These are phyloP conservation scores for Pollachius pollachius DNA, from an alignment of 2,113 vertebrate species.

Conservation along the genomic window DNA sequence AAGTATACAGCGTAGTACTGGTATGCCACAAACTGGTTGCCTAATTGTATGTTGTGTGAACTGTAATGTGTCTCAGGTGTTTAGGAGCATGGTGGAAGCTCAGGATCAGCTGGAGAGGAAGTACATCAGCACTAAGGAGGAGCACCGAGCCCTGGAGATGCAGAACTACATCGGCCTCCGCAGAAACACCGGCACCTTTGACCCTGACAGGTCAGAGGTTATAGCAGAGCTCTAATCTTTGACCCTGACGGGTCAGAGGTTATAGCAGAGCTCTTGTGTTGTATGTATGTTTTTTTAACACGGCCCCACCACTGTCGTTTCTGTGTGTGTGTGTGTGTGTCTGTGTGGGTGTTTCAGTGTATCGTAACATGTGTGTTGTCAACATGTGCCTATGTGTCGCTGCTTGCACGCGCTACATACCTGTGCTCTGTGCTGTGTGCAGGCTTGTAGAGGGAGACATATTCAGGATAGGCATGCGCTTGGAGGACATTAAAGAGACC, in stretches of 20 bases:
- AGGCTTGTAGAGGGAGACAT: constrained; percentile 86
- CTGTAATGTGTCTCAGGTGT: constrained; percentile 62
- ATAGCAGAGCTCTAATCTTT: neutral
- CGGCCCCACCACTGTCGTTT: neutral
- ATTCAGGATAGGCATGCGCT: constrained; percentile 81
- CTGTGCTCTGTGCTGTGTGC: constrained; percentile 10
- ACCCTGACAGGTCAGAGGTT: constrained; percentile 80
- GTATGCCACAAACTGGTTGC: neutral
- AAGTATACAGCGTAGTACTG: no score
- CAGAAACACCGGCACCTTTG: constrained; percentile 75
- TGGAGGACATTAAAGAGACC: constrained; percentile 83
- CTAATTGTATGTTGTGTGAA: neutral
- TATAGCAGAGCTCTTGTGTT: no score
- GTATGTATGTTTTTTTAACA: neutral
- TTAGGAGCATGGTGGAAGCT: constrained; percentile 78
- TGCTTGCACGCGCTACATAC: no score
- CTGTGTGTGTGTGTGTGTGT: neutral
- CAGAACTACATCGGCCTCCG: constrained; percentile 73
- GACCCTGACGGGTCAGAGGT: no score
- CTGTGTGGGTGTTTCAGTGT: neutral
- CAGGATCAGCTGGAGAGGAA: constrained; percentile 82
- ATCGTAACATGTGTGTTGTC: no score
- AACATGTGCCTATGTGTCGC: constrained; percentile 1
- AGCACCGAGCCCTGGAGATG: constrained; percentile 78
- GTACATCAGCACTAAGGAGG: constrained; percentile 81